These are phyloP conservation scores for Thecophora atra DNA, from an alignment of 2,888 invertebrate genomes.

Conservation along the genomic window DNA sequence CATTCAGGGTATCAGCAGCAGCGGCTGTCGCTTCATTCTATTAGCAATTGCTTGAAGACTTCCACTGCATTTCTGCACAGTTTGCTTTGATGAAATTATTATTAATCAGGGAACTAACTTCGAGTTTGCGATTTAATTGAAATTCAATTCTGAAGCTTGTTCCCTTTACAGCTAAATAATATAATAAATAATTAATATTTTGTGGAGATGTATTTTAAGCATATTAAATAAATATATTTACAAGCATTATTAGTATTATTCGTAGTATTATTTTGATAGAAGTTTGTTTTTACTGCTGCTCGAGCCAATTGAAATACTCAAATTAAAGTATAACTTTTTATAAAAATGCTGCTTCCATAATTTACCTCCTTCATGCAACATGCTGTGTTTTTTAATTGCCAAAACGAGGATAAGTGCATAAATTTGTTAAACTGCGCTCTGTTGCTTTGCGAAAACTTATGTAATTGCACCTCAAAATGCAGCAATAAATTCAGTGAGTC, in stretches of 20 bases:
- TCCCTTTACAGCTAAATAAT: no score
- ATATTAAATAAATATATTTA: neutral
- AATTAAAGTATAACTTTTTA: neutral
- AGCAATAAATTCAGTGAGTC: constrained; percentile 11
- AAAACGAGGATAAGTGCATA: constrained; percentile 8
- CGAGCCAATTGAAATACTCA: neutral
- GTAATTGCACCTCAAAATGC: constrained; percentile 21
- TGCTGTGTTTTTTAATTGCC: neutral
- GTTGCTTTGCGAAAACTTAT: neutral
- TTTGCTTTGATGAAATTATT: no score
- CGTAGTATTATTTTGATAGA: neutral
- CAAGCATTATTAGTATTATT: neutral
- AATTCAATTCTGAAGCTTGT: no score
- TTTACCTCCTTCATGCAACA: neutral
- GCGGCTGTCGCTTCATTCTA: no score
- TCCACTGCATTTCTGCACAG: no score
- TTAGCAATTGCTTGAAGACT: no score
- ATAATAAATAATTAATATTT: no score
- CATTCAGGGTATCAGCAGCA: no score
- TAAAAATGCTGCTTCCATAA: neutral
- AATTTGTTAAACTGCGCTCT: neutral
- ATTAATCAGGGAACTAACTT: no score
- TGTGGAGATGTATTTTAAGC: neutral
- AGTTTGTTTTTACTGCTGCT: neutral
- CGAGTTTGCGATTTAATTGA: no score